Base-by-base conservation (phyloP, 2,113 vertebrate genomes). In the Takifugu bimaculatus region DNA sequence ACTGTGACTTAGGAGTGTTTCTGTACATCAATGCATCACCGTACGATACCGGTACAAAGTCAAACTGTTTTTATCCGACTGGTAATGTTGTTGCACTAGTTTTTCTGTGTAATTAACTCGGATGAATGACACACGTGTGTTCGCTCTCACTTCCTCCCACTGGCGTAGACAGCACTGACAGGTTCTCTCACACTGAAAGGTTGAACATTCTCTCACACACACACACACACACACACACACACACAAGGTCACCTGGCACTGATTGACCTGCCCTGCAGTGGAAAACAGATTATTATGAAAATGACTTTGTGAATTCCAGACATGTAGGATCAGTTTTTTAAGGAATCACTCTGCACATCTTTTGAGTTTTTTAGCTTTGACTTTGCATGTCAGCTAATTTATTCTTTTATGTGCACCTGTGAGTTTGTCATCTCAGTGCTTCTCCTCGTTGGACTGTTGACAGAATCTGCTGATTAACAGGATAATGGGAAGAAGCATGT, bases 221-320 rank as follows among this genome's bases (percentile, higher is more conserved):
- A 45, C 44, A 47, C 45, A 47, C 45, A 47, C 45, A 48, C 45
- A 48, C 45, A n/a, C 45, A 48, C 45, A 26, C 54, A 39, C 58
- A 48, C 26, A 32, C 47, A 53, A 54, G 48, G 32, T 2, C 56
- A 63, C 0, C n/a, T 25, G 44, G 59, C 25, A 14, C 15, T 64
- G 52, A 60, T 10, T 81, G 74, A 76, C 77, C 58, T 68, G 74
- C 60, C 79, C 81, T 74, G 56, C 52, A 63, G 83, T 62, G 56
- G 61, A 52, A 68, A 72, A 73, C 58, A 76, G 60, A 76, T 80
- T 75, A 62, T 81, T 80, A 74, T 79, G 72, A 80, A 82, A 75
- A 65, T 76, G 64, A 76, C 83, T 83, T 86, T 87, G 75, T 26
- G 57, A 81, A 87, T 88, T 86, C 81, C 81, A 67, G 60, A 20